Conservation (phyloP, 2,797 vertebrate species). For the Staurois parvus region DNA sequence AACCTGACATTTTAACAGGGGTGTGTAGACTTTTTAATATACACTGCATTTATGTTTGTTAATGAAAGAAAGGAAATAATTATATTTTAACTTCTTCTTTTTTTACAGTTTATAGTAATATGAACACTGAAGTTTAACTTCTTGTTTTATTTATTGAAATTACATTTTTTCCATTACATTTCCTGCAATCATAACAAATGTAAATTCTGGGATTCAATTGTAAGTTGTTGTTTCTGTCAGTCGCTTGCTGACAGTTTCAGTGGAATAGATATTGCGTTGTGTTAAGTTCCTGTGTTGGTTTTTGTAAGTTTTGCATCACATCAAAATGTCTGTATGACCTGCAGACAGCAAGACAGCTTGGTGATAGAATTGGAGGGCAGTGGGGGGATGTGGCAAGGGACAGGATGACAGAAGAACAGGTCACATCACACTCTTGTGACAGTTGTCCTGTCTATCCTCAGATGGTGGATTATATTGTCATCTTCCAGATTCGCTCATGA, state of each 20-base stretch:
- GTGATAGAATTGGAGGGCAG: conserved; percentile 52
- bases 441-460: conserved; percentile 50
- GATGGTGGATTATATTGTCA: conserved; percentile 54
- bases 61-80: too few relatives aligned
- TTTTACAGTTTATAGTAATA: background rate
- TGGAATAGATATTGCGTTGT: conserved; percentile 1
- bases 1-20: too few relatives aligned
- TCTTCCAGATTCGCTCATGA: background rate
- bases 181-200: background rate
- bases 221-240: background rate
- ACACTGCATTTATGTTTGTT: too few relatives aligned
- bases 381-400: conserved; percentile 36
- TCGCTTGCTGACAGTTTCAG: background rate
- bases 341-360: conserved; percentile 49
- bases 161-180: background rate
- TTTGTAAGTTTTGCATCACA: conserved; percentile 16
- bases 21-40: too few relatives aligned
- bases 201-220: background rate
- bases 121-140: background rate
- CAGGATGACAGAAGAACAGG: conserved; percentile 49
- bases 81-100: too few relatives aligned
- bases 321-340: conserved; percentile 44
- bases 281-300: conserved; percentile 21
- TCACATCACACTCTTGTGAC: conserved; percentile 44
- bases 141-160: background rate